Base-by-base conservation (phyloP, 2,113 vertebrate genomes). In the Lamprologus callipterus region DNA sequence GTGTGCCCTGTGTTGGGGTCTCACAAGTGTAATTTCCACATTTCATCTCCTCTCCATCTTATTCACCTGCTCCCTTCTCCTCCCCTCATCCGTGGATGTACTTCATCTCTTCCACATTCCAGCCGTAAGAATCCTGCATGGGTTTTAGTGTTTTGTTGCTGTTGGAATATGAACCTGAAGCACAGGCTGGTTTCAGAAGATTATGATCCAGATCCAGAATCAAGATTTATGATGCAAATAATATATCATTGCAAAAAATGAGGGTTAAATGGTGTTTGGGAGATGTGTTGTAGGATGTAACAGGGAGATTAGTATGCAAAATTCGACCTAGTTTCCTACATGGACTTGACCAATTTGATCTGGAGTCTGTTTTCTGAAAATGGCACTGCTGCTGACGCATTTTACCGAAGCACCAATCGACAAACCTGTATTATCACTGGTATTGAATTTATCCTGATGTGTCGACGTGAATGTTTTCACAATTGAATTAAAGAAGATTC, bases 1-100 rank as follows among this genome's bases (percentile, higher is more conserved):
- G 95, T 89, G 92, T 92, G 96, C 96, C 97, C 96, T 90, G 85
- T 96, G 93, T 94, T 95, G 95, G 95, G 94, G 94, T 96, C 90
- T 94, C 94, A 93, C 95, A 92, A 85, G 85, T 95, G 90, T 94
- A 94, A 95, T 94, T 95, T 95, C 86, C 93, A 94, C 91, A 85
- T 49, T 42, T 31, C 88, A 92, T 90, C 84, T 92, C 57, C 51
- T 96, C 95, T 95, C 96, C 91, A 96, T 97, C 94, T 96, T 91
- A n/a, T 91, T 94, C 90, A 88, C 78, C 60, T n/a, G 60, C 60
- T 12, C 26, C 40, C 31, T 21, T 80, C 28, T 26, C 23, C 54
- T n/a, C 26, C 16, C 19, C 35, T 79, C 89, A 90, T 93, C 87
- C 81, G 87, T 95, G 75, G 88, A 68, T 86, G 89, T 93, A 80